Percentiles rank a stretch among this genome's conserved stretches.
Conservation (phyloP, 2,113 vertebrate species). For the Peromyscus maniculatus region DNA sequence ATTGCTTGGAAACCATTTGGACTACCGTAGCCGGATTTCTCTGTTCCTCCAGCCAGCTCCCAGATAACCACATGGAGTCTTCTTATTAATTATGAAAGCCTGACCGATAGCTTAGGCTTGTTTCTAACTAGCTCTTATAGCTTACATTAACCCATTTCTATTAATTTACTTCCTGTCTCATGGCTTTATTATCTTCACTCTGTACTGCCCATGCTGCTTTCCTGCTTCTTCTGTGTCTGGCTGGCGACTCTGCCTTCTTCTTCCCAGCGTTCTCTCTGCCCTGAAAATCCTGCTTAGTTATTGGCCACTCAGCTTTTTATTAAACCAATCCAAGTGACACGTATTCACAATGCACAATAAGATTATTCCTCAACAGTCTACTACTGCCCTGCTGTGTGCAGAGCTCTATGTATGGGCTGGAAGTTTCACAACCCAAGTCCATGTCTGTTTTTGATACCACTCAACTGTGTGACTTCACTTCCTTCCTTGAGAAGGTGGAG, state of each 20-base stretch:
- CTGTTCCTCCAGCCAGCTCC: neutral
- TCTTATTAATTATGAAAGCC: neutral
- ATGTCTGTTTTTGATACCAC: neutral
- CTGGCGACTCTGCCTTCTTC: neutral
- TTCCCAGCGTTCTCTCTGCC: neutral
- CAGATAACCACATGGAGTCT: neutral
- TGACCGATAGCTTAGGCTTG: fast-evolving
- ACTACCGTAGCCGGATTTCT: neutral
- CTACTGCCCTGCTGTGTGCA: neutral
- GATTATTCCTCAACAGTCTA: neutral
- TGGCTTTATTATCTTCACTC: neutral
- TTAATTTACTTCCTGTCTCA: neutral
- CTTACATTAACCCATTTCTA: neutral
- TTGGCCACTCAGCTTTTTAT: neutral
- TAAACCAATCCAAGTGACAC: neutral
- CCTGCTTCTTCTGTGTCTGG: neutral
- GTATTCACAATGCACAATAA: neutral
- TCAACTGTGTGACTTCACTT: neutral
- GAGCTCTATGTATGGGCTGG: neutral
- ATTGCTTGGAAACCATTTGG: neutral
- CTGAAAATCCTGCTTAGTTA: neutral
- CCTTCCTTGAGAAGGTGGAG: neutral
- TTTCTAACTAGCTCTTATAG: neutral
- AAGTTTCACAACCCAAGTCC: neutral
- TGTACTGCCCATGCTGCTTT: neutral